Conservation (phyloP, 2,113 vertebrate species). For the Ctenomys sociabilis region DNA sequence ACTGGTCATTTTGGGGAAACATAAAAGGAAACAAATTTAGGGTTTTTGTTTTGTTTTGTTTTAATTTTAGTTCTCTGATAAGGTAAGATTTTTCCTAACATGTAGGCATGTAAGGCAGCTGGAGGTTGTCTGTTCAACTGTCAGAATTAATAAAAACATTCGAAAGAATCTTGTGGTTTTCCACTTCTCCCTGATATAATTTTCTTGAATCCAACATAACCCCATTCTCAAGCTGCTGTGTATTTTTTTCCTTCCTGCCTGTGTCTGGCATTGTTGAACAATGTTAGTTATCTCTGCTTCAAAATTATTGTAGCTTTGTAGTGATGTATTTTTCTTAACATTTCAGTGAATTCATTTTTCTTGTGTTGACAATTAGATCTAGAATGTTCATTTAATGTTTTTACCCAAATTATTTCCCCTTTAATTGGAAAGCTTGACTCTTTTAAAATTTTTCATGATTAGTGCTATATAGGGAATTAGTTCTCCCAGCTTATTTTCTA, state of each 20-base stretch:
- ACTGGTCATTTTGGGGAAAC: not conserved
- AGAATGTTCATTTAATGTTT: not conserved
- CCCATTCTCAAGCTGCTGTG: not conserved
- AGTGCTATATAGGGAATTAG: not conserved
- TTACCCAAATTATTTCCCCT: not conserved
- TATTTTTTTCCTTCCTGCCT: not conserved
- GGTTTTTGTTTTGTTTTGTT: not conserved
- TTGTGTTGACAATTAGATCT: not conserved
- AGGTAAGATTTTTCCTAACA: not conserved
- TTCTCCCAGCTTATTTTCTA: not conserved
- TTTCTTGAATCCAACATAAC: not conserved
- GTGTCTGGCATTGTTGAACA: not conserved
- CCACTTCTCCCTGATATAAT: too few species aligned
- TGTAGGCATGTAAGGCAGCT: not conserved
- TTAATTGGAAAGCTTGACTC: not conserved
- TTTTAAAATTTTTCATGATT: not conserved
- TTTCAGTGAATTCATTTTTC: not conserved
- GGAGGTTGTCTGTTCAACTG: not conserved
- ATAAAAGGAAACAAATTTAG: not conserved
- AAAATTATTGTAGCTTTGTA: not conserved
- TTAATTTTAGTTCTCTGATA: conserved; percentile 15
- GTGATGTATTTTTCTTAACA: not conserved
- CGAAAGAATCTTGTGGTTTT: not conserved
- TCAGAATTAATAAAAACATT: not conserved
- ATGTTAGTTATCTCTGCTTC: not conserved